Percentiles rank a stretch among this genome's conserved stretches.
Conservation (phyloP, 2,797 vertebrate genomes). For the Scomberomorus guttatus region DNA sequence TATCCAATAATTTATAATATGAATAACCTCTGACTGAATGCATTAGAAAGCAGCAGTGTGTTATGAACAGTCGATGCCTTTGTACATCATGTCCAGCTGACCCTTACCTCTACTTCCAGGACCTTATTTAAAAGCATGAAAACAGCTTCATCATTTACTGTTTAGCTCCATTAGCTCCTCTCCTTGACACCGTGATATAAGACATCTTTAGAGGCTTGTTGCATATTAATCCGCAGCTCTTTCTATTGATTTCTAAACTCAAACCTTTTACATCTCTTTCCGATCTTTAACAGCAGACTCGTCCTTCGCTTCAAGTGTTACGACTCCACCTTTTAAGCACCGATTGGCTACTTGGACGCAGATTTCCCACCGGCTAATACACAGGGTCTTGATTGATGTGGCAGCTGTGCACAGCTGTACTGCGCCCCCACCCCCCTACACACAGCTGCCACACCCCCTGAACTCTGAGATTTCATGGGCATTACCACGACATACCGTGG, state of each 20-base stretch:
- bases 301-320: not conserved
- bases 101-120: conserved; percentile 61
- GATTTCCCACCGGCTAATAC: conserved; percentile 54
- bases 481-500: conserved; percentile 45
- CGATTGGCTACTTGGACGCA: not conserved
- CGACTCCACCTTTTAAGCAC: not conserved
- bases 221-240: not conserved
- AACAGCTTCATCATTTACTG: not conserved
- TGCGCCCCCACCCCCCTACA: not conserved
- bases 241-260: not conserved
- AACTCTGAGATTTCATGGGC: conserved; percentile 54
- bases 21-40: not conserved
- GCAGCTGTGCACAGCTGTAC: conserved; percentile 74
- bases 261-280: no score
- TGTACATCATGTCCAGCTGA: not conserved
- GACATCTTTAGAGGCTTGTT: not conserved
- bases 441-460: conserved; percentile 27
- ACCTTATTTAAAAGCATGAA: conserved; percentile 18
- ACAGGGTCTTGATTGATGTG: conserved; percentile 55
- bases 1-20: not conserved
- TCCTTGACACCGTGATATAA: not conserved
- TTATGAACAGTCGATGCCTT: not conserved
- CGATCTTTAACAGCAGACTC: not conserved
- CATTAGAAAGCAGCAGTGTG: not conserved
- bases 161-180: conserved; percentile 1